phyloP scores from a whole-genome alignment of 1,140 invertebrate species.

The Coptotermes formosanus region DNA sequence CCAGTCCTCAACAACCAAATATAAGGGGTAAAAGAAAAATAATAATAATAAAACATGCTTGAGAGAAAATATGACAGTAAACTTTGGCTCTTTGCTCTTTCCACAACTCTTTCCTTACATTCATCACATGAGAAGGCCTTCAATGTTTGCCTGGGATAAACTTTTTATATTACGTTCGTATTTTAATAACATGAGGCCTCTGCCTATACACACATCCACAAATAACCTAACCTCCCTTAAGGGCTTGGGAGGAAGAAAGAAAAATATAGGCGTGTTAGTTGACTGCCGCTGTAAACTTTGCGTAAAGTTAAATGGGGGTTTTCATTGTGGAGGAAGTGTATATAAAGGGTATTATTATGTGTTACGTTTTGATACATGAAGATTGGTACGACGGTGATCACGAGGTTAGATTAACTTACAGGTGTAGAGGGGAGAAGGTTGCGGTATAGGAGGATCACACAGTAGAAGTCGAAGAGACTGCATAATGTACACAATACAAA shows the following conservation, averaged over 20 bases:
- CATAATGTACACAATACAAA: too few relatives aligned
- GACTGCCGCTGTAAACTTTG: not conserved
- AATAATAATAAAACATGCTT: not conserved
- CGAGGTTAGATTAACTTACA: not conserved
- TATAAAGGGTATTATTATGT: too few relatives aligned
- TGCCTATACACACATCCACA: not conserved
- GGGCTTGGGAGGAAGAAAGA: not conserved
- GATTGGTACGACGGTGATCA: not conserved
- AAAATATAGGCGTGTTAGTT: not conserved
- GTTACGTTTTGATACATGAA: not conserved
- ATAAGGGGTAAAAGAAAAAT: not conserved
- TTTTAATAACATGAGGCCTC: not conserved
- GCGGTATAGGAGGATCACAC: too few relatives aligned
- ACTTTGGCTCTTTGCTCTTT: not conserved
- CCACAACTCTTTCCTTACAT: not conserved
- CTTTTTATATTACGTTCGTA: slow-evolving; percentile 14
- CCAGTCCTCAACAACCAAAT: not conserved
- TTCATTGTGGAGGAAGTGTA: not conserved
- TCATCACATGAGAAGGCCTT: not conserved
- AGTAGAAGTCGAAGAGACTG: too few relatives aligned
- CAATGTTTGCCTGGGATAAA: not conserved
- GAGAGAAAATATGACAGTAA: slow-evolving; percentile 13
- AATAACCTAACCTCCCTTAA: not conserved
- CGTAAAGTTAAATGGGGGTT: not conserved
- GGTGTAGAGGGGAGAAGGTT: too few relatives aligned